Conservation (phyloP, 2,113 vertebrate species). For the Irena cyanogastra region DNA sequence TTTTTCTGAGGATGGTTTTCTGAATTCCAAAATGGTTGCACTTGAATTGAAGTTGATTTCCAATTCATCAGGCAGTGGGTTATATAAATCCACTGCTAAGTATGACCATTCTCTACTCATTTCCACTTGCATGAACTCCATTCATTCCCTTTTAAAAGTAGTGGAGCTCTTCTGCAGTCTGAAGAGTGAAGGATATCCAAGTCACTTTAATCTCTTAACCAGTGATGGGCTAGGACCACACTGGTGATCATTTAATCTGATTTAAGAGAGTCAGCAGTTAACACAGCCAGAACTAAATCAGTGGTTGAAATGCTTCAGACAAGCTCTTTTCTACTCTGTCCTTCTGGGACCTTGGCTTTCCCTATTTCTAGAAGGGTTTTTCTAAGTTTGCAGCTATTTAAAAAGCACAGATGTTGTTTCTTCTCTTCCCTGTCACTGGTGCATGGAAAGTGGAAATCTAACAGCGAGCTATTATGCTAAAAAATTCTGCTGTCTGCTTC, state of each 20-base stretch:
- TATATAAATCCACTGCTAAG: neutral
- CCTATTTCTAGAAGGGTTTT: neutral
- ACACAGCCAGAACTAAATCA: neutral
- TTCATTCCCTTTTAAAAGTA: neutral
- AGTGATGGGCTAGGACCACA: neutral
- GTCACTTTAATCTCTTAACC: neutral
- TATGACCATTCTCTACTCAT: neutral
- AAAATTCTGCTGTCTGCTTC: slow-evolving; percentile 4
- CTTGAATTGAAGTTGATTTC: slow-evolving; percentile 10
- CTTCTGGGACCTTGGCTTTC: neutral
- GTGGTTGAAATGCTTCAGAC: neutral
- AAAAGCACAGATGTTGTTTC: neutral
- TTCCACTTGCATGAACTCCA: neutral
- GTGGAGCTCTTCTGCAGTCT: neutral
- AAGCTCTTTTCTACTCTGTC: neutral
- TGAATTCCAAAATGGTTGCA: neutral
- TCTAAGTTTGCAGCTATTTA: neutral
- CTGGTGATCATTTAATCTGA: neutral
- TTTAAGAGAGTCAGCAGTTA: neutral
- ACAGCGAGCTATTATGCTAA: slow-evolving; percentile 9
- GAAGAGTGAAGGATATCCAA: neutral
- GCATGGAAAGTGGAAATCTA: neutral
- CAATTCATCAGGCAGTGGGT: neutral
- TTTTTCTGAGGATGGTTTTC: neutral
- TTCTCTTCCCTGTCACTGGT: neutral